Evolutionary conservation across 2,113 vertebrate genomes (phyloP), one percentile per base, ranked within the genome.

Genomic region (Holacanthus passer): DNA sequence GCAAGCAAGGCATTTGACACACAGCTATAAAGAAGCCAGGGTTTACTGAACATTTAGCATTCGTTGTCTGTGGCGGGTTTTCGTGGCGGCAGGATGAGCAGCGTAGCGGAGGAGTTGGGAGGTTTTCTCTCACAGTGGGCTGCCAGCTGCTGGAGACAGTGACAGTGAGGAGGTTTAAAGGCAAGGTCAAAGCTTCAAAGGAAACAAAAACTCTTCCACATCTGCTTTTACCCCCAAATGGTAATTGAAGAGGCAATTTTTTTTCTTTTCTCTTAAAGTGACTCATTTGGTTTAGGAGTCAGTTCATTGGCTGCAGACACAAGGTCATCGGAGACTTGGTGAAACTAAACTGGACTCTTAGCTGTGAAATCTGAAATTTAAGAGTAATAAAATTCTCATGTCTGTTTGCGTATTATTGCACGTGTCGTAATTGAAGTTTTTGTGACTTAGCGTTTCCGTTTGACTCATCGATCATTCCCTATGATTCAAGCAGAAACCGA

Each of bases 151-250:
- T 50, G 41, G 16, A 64, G 35, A 39, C 47, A 45, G 78, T 47
- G 72, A 83, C 81, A 24, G 73, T 3, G 70, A 70, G 73, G 81
- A 74, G 74, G 77, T 73, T 73, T 79, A 27, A 84, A 83, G 65
- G 32, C 79, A 60, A 90, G 85, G 87, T 88, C 90, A 84, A 52
- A 29, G 27, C 84, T 90, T 94, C 81, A 89, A 92, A 86, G 60
- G 79, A 60, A 75, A 87, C 81, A 59, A 55, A 69, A 79, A 71
- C 63, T 70, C 66, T 32, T 82, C 50, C 86, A 85, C 88, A 81
- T 91, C 75, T 88, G 87, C 68, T 81, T 80, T 88, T 60, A 75
- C 76, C 45, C 53, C 63, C 52, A 29, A 78, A 58, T 72, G 24
- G 73, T 67, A 59, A 79, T 85, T 70, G 67, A 74, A 89, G 77